Evolutionary conservation across 1,140 invertebrate genomes (phyloP), one percentile per base, ranked within the genome.

Genomic region (Drosophila pseudoobscura): DNA sequence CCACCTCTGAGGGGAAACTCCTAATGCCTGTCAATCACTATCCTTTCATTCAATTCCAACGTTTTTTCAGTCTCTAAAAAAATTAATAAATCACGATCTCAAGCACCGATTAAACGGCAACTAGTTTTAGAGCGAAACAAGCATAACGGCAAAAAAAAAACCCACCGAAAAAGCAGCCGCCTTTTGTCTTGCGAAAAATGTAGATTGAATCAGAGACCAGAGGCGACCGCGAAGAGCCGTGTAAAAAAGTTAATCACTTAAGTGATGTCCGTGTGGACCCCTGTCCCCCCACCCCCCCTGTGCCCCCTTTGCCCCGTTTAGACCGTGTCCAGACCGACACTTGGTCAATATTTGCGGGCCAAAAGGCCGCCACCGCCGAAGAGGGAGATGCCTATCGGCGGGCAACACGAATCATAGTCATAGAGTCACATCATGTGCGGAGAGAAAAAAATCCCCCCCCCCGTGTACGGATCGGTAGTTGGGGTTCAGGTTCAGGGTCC

Each of bases 191-290:
- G 26, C 69, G 66, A 57, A 39, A 35, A 39, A 69, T 69, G 68
- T 69, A 57, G 66, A 69, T 69, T 35, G 50, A 24, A 69, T 69
- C 66, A 56, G 63, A 39, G 35, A 39, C 9, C 35, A 13, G 35
- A 39, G 11, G 35, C 29, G 56, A 56, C 62, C 24, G 45, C 44
- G 47, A 69, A 69, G 26, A 69, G 45, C 13, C 52, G 50, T 69
- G 66, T 69, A 69, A 69, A 31, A 69, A 69, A 66, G 66, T 69
- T 69, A 69, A 69, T 69, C 66, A 69, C 66, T 69, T 69, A 39
- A 69, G 51, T 52, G 66, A 52, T 69, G 66, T 69, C 64, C 69
- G 52, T 9, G 66, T 69, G 26, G 39, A 2, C 3, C 26, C 5
- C 31, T n/a, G 3, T 1, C 22, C 22, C 2, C 24, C 24, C 31